Percentiles rank a stretch among this genome's conserved stretches.
Conservation (phyloP, 2,888 invertebrate genomes). For the Deilephila elpenor region DNA sequence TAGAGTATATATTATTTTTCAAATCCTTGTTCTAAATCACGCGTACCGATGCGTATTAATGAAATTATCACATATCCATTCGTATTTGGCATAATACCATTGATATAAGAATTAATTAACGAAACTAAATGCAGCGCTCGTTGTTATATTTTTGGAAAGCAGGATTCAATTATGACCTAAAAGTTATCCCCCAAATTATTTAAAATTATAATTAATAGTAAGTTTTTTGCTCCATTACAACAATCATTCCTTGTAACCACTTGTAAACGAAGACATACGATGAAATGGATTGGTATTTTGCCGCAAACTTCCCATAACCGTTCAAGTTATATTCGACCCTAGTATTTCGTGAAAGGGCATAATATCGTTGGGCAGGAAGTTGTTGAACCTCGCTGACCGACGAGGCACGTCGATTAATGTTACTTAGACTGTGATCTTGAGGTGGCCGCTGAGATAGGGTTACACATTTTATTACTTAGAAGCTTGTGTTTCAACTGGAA, state of each 20-base stretch:
- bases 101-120: too few species aligned
- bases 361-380: background rate
- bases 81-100: too few species aligned
- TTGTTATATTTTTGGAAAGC: too few species aligned
- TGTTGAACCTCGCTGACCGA: slow-evolving; percentile 28
- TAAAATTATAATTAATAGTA: background rate
- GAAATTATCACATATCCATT: too few species aligned
- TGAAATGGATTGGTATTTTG: slow-evolving; percentile 13
- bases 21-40: too few species aligned
- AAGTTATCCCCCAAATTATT: background rate
- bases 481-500: slow-evolving; percentile 67
- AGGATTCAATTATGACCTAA: background rate
- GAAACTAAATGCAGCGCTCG: too few species aligned
- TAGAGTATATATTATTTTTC: too few species aligned
- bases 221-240: slow-evolving; percentile 2
- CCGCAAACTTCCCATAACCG: background rate
- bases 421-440: slow-evolving; percentile 77
- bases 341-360: background rate
- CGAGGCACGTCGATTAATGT: slow-evolving; percentile 77
- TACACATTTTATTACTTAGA: slow-evolving; percentile 82
- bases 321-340: slow-evolving; percentile 8
- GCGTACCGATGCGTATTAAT: too few species aligned
- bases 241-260: slow-evolving; percentile 21
- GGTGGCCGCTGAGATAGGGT: slow-evolving; percentile 69
- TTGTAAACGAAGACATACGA: slow-evolving; percentile 28